Evolutionary conservation across 1,140 invertebrate species (phyloP).

Genomic region (Bradynema listronoti): DNA sequence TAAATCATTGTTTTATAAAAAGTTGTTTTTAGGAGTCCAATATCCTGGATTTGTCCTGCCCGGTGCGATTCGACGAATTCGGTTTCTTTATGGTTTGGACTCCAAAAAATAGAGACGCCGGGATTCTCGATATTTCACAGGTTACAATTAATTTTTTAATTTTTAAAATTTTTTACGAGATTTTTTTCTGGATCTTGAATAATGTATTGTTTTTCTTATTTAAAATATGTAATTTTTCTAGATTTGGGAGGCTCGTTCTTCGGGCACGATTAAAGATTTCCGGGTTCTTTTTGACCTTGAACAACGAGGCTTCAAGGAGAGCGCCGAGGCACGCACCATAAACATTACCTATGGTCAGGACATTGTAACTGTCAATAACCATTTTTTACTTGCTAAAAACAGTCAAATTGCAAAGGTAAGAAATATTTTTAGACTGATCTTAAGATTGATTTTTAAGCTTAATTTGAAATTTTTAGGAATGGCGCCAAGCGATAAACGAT

Average conservation of each 20-base stretch:
- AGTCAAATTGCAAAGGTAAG: constrained; percentile 70
- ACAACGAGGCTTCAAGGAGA: constrained; percentile 64
- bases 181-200: not conserved
- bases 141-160: constrained; percentile 8
- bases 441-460: not conserved
- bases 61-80: constrained; percentile 92
- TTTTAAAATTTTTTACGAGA: not conserved
- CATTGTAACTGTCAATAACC: constrained; percentile 96
- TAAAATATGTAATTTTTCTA: constrained; percentile 59
- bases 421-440: not conserved
- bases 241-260: constrained; percentile 50
- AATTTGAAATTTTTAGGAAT: constrained; percentile 65
- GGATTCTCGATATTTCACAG: constrained; percentile 37
- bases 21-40: constrained; percentile 68
- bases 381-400: constrained; percentile 87
- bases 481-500: constrained; percentile 78
- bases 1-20: not conserved
- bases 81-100: constrained; percentile 99
- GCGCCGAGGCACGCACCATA: constrained; percentile 85
- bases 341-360: constrained; percentile 97
- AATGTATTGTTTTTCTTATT: constrained; percentile 77
- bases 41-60: constrained; percentile 76
- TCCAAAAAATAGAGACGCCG: constrained; percentile 76
- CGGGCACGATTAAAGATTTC: constrained; percentile 67
- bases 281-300: constrained; percentile 73